Percentiles rank a stretch among this genome's conserved stretches.
Evolutionary conservation across 2,888 invertebrate genomes (phyloP).

Genomic region (Apamea monoglypha): DNA sequence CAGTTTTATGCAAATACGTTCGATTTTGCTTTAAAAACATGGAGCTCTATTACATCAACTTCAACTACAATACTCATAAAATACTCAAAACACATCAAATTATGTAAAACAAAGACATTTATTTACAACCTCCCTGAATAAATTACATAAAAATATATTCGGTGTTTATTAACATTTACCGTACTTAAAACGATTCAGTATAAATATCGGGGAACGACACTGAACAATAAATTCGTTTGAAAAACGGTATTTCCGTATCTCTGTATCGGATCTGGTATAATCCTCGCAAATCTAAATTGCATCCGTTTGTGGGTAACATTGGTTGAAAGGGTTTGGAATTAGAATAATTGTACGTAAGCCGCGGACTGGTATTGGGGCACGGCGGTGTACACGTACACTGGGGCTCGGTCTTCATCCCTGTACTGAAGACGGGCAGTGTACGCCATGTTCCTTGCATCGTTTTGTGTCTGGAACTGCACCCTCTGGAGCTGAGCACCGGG

Average conservation of each 20-base stretch:
- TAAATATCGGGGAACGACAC: conserved; percentile 51
- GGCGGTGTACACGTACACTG: conserved; percentile 90
- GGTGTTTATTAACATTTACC: conserved; percentile 46
- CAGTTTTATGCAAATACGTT: conserved; percentile 9
- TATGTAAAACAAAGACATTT: conserved; percentile 70
- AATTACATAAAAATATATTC: conserved; percentile 68
- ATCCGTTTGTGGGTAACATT: conserved; percentile 61
- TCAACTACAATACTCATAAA: conserved; percentile 43
- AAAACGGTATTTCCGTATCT: conserved; percentile 62
- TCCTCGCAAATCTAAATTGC: conserved; percentile 71
- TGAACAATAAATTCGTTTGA: conserved; percentile 64
- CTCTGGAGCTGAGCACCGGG: conserved; percentile 91
- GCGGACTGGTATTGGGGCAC: conserved; percentile 78
- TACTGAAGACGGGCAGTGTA: conserved; percentile 92
- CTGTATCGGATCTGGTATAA: conserved; percentile 61
- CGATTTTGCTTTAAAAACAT: conserved; percentile 10
- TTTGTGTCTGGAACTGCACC: conserved; percentile 90
- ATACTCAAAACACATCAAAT: conserved; percentile 63
- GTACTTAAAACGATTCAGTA: conserved; percentile 53
- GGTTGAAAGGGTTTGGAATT: conserved; percentile 63
- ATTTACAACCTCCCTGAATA: conserved; percentile 68
- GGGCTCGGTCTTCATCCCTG: conserved; percentile 91
- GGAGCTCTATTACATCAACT: conserved; percentile 19
- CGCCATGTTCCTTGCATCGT: conserved; percentile 90
- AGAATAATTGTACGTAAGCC: conserved; percentile 79